Evolutionary conservation across 2,113 vertebrate genomes (phyloP).

Genomic region (Eolophus roseicapilla): DNA sequence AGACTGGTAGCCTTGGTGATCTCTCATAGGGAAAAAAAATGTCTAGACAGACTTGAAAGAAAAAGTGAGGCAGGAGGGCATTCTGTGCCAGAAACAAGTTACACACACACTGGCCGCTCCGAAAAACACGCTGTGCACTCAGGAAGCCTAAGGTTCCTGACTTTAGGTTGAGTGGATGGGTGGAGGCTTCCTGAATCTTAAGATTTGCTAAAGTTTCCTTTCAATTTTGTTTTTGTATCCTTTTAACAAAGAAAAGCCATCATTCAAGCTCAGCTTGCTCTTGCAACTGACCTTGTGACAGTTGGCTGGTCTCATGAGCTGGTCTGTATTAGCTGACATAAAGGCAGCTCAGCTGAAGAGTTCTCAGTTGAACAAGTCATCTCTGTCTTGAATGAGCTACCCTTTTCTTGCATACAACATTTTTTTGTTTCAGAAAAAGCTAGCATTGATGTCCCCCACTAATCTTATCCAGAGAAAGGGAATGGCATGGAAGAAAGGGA

Average conservation of each 20-base stretch:
- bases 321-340: neutral
- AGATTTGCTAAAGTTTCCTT: conserved; percentile 73
- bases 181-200: conserved; percentile 74
- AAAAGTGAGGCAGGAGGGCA: neutral
- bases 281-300: conserved; percentile 23
- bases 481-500: neutral
- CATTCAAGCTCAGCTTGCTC: conserved; percentile 4
- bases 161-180: conserved; percentile 71
- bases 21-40: neutral
- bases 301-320: neutral
- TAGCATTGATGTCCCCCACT: neutral
- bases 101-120: neutral
- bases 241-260: conserved; percentile 68
- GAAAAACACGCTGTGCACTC: conserved; percentile 30
- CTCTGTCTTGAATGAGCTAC: neutral
- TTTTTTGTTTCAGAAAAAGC: neutral
- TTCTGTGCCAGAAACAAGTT: conserved; percentile 46
- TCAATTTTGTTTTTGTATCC: conserved; percentile 66
- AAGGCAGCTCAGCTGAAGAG: neutral
- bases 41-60: conserved; percentile 8
- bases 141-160: conserved; percentile 67
- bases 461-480: neutral
- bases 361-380: conserved; percentile 8
- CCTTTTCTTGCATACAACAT: neutral
- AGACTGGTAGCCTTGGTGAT: conserved; percentile 10